Evolutionary conservation across 2,113 vertebrate species (phyloP).

Genomic region (Sinocyclocheilus maitianheensis): DNA sequence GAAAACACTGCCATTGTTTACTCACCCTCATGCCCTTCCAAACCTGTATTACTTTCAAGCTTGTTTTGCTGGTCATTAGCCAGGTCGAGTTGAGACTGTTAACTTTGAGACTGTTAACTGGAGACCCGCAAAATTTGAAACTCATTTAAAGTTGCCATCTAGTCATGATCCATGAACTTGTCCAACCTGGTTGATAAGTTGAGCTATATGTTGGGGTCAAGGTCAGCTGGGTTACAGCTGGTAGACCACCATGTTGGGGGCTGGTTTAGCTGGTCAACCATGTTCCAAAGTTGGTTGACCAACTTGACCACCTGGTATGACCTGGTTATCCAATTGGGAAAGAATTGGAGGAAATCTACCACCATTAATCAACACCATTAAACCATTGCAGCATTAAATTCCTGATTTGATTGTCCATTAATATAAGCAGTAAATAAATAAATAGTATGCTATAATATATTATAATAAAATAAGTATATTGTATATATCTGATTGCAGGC

Average conservation of each 20-base stretch:
- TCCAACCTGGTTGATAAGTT: background rate
- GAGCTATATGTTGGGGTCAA: background rate
- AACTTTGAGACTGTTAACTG: background rate
- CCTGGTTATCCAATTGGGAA: background rate
- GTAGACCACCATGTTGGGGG: background rate
- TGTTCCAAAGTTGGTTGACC: background rate
- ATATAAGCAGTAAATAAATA: no score
- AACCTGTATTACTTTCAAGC: background rate
- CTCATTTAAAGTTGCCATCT: background rate
- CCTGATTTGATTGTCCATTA: background rate
- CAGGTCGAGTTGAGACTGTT: background rate
- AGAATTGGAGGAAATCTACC: background rate
- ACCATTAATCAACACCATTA: no score
- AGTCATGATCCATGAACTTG: background rate
- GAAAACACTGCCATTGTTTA: background rate
- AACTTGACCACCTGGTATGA: background rate
- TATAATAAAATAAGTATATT: background rate
- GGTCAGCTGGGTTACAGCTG: background rate
- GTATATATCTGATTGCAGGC: background rate
- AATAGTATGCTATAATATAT: background rate
- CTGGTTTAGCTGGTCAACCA: background rate
- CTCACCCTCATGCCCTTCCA: background rate
- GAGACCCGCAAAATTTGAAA: no score
- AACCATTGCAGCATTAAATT: background rate
- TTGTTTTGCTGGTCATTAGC: background rate